Evolutionary conservation across 2,797 vertebrate species (phyloP), one percentile per base, ranked within the genome.

Genomic region (Clamator glandarius): DNA sequence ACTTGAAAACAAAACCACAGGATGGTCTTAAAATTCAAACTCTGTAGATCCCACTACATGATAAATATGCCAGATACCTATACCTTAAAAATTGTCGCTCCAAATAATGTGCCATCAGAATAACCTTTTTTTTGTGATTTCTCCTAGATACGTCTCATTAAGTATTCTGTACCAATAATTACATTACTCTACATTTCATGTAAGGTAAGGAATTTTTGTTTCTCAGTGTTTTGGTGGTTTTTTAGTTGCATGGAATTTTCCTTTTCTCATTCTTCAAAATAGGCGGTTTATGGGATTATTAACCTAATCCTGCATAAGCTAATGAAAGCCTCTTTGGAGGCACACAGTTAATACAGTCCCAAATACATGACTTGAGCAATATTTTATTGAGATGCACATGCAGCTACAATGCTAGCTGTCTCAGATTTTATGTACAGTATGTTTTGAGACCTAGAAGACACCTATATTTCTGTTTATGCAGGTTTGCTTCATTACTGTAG

Each of bases 121-220:
- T 95, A 92, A 96, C 64, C 5, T 9, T 11, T 66, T 66, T 70
- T 35, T 92, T 74, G 19, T 4, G 0, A 74, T 96, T 91, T 96
- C 50, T 95, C 50, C 18, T 98, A 99, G 99, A 96, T 98, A 36
- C 98, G 93, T 93, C 68, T 98, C 70, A 95, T 99, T 93, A 98
- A 98, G 91, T 99, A 98, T 88, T 98, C 96, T 11, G 26, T 98
- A 87, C 98, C 99, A 17, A 57, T 98, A 72, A 91, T 98, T 75
- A 96, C 98, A 64, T 97, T 99, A 55, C 95, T 98, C 9, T 99
- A 97, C 91, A 98, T 99, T 88, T 98, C 98, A 97, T 98, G 97
- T 93, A 99, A 99, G 99, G 99, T 99, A 98, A 97, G 98, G 79
- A 0, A 7, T 29, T 80, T 84, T 67, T 64, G 39, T 39, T 63